Percentiles rank a stretch among this genome's conserved stretches.
phyloP scores from a whole-genome alignment of 2,113 vertebrate species.

The Toxotes jaculatrix region DNA sequence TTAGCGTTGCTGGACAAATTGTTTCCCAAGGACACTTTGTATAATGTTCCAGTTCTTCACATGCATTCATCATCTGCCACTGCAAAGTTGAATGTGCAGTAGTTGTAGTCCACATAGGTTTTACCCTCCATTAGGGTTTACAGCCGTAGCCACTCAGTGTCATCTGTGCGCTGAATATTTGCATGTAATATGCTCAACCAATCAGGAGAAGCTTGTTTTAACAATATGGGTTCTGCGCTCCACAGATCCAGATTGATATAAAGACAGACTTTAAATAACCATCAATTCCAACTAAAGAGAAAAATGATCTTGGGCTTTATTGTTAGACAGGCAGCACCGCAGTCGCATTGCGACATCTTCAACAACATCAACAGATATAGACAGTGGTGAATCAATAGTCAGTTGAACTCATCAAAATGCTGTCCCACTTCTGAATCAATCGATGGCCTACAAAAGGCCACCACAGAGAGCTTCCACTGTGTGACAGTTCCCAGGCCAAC shows the following conservation, averaged over 20 bases:
- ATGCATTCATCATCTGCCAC: background rate
- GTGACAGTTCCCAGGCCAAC: slow-evolving; percentile 62
- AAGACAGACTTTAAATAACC: slow-evolving; percentile 10
- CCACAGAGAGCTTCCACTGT: slow-evolving; percentile 55
- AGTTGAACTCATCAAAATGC: slow-evolving; percentile 68
- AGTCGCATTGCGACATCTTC: slow-evolving; percentile 31
- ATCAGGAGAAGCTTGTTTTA: background rate
- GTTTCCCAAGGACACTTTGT: slow-evolving; percentile 13
- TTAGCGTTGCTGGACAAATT: slow-evolving; percentile 11
- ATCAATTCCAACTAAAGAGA: background rate
- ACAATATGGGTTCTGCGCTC: background rate
- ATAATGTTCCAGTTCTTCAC: background rate
- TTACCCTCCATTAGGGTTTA: background rate
- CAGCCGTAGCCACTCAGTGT: slow-evolving; percentile 15
- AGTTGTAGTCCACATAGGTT: background rate
- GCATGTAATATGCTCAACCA: background rate
- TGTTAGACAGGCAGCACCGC: background rate
- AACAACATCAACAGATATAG: slow-evolving; percentile 49
- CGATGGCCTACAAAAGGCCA: slow-evolving; percentile 68
- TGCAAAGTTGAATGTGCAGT: background rate
- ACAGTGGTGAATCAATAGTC: slow-evolving; percentile 64
- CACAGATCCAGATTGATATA: background rate
- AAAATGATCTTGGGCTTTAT: background rate
- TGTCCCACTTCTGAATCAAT: slow-evolving; percentile 76
- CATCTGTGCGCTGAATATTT: background rate